Evolutionary conservation across 2,888 invertebrate genomes (phyloP).

Genomic region (Pammene fasciana): DNA sequence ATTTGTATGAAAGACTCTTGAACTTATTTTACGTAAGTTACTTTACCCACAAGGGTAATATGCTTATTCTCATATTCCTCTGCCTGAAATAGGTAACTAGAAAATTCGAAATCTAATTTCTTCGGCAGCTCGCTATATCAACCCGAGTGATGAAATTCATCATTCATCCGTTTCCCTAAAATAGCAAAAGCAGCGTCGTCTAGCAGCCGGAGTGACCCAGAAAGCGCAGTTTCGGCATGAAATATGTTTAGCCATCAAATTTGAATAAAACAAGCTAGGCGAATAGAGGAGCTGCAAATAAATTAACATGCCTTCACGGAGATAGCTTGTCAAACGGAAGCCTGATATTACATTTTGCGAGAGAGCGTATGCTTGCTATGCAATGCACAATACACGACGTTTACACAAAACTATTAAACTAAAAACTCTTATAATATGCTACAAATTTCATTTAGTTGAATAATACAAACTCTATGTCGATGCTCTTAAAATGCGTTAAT

Average conservation of each 20-base stretch:
- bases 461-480: too few species aligned
- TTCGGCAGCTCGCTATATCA: background rate
- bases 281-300: constrained; percentile 50
- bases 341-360: constrained; percentile 30
- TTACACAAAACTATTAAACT: background rate
- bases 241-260: constrained; percentile 70
- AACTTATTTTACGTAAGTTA: too few species aligned
- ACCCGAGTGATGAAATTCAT: constrained; percentile 27
- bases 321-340: constrained; percentile 37
- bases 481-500: too few species aligned
- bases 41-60: too few species aligned
- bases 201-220: constrained; percentile 58
- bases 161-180: constrained; percentile 45
- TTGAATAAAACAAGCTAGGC: constrained; percentile 58
- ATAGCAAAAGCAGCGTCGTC: constrained; percentile 52
- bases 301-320: constrained; percentile 57
- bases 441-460: too few species aligned
- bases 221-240: constrained; percentile 62
- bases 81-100: too few species aligned
- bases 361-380: background rate
- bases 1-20: too few species aligned
- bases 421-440: too few species aligned
- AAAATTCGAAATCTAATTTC: background rate
- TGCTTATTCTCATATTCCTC: too few species aligned
- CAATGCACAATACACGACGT: too few species aligned